These are phyloP conservation scores for human DNA, from an alignment of 2,113 vertebrate genomes.

Conservation along the genomic window GRCh38 chr11:11344001-11344500, in stretches of 20 bases:
- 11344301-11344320: accelerated
- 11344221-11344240: neutral
- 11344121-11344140: accelerated
- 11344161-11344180: too few species aligned
- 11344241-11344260: neutral
- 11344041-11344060: neutral
- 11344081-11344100: neutral
- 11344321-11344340: neutral
- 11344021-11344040: neutral
- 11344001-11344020: neutral
- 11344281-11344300: neutral
- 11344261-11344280: neutral
- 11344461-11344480: neutral
- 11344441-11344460: neutral
- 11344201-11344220: neutral
- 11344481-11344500: neutral
- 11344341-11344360: neutral
- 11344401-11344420: neutral
- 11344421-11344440: neutral
- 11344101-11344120: neutral
- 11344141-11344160: neutral
- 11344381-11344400: neutral
- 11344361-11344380: neutral
- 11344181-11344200: neutral
- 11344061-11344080: neutral